Conservation (phyloP, 92 coral and sea anemone species). For the Montipora capitata region DNA sequence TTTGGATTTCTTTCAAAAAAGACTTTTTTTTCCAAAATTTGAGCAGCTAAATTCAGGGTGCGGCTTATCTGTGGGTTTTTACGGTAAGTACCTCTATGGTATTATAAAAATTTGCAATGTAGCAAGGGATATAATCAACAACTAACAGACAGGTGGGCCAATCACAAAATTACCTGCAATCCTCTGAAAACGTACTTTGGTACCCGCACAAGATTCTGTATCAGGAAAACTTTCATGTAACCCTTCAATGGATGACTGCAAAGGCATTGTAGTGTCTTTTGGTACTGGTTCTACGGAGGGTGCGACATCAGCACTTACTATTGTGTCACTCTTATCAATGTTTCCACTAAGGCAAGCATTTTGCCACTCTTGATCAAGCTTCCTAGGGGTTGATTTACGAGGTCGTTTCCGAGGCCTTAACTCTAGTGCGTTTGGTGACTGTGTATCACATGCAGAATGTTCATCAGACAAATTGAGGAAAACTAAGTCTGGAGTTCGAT, state of each 20-base stretch:
- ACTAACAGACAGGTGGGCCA: too few species aligned
- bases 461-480: background rate
- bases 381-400: conserved; percentile 52
- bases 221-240: conserved; percentile 8
- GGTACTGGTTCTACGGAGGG: background rate
- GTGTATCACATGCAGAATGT: background rate
- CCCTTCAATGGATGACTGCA: background rate
- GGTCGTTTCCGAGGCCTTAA: conserved; percentile 32
- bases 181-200: conserved; percentile 31
- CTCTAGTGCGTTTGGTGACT: background rate
- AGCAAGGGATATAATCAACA: too few species aligned
- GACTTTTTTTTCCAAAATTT: too few species aligned
- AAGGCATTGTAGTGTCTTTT: background rate
- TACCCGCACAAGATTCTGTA: background rate
- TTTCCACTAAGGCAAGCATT: background rate
- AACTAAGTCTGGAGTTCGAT: background rate
- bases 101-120: too few species aligned
- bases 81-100: too few species aligned
- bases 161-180: conserved; percentile 18
- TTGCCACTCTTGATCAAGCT: background rate
- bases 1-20: too few species aligned
- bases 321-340: conserved; percentile 3
- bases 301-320: background rate
- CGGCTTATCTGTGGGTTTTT: too few species aligned
- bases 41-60: too few species aligned